Evolutionary conservation across 2,113 vertebrate genomes (phyloP), one percentile per base, ranked within the genome.

Genomic region (Aleadryas rufinucha): DNA sequence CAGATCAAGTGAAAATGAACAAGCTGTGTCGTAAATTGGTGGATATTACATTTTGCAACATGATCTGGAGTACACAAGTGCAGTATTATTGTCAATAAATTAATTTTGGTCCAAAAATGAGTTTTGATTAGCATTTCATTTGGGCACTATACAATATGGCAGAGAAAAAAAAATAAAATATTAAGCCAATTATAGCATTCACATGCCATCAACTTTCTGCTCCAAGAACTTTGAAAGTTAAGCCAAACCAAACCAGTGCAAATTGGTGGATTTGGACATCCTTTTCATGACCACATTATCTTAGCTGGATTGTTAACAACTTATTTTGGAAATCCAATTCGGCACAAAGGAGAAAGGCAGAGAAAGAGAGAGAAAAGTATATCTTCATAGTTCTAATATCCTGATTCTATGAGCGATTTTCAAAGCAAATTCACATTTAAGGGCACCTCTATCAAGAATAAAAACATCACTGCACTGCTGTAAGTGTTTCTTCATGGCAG

Each of bases 161-260:
- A 98, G 97, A 98, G 97, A 97, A 97, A 97, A 97, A 97, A 78
- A 49, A 97, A 97, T 11, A 6, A 35, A 31, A 56, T 45, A 98
- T 98, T 97, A 98, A 98, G 95, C 84, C 96, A 98, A 98, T 99
- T 98, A 98, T 90, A 98, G 97, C 96, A 97, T 98, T 98, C 98
- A 98, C 94, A 97, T 98, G 98, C 98, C 98, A 98, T 98, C 98
- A 98, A 97, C 97, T 97, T 98, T 97, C 96, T 95, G 91, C 97
- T 99, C 97, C 98, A 99, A 98, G 97, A 98, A 98, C 98, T 98
- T 98, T 98, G 97, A 97, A 98, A 97, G 75, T 97, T 94, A 95
- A 97, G 98, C 99, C 99, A 99, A 99, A 98, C 98, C 98, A 98
- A 98, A 98, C 97, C 98, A 98, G 98, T 98, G 97, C 98, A 98